Evolutionary conservation across 1,140 invertebrate species (phyloP).

Genomic region (Brachionus koreanus): DNA sequence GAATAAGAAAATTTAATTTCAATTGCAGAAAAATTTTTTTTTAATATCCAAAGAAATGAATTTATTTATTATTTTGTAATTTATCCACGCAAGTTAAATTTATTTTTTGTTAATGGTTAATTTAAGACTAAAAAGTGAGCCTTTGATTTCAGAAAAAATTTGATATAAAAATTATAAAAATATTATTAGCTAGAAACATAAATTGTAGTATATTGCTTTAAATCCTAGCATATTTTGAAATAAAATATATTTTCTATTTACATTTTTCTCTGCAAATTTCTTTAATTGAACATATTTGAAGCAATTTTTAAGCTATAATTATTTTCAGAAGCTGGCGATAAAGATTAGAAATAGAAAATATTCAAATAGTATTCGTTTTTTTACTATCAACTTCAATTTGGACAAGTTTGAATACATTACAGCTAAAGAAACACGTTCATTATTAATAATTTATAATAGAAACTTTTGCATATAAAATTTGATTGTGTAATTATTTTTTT

Average conservation of each 20-base stretch:
- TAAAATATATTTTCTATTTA: neutral
- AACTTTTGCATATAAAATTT: neutral
- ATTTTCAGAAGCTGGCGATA: neutral
- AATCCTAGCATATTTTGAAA: neutral
- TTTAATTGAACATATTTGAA: neutral
- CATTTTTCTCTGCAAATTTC: neutral
- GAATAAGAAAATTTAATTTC: too few species aligned
- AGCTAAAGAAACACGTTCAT: neutral
- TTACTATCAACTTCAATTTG: neutral
- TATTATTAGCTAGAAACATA: neutral
- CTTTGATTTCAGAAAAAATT: neutral
- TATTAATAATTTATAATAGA: neutral
- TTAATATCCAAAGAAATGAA: neutral
- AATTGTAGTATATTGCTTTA: neutral
- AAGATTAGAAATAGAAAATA: too few species aligned
- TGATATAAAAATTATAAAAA: neutral
- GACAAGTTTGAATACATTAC: neutral
- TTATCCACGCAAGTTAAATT: too few species aligned
- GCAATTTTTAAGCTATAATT: neutral
- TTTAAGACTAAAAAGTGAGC: neutral
- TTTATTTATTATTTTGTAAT: too few species aligned
- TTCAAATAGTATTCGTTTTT: neutral
- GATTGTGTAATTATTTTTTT: slow-evolving; percentile 12
- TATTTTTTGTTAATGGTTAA: neutral
- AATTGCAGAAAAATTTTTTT: too few species aligned